Evolutionary conservation across 2,113 vertebrate genomes (phyloP), one percentile per base, ranked within the genome.

Genomic region (Pipa parva): DNA sequence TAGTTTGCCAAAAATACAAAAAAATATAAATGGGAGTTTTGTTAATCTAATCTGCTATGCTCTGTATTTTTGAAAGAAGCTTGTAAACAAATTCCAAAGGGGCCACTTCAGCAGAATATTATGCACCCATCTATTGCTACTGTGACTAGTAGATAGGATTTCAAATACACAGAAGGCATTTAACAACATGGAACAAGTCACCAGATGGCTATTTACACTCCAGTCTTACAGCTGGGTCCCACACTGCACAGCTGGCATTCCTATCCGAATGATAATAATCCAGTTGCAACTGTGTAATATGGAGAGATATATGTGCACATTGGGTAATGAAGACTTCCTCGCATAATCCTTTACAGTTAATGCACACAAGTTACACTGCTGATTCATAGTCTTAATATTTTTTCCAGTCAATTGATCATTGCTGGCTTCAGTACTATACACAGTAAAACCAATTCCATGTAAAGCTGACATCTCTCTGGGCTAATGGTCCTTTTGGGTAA

Each of bases 121-220:
- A 85, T 56, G 79, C 48, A 81, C 25, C 45, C 60, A 62, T 75
- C 36, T 75, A 77, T 82, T 83, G 76, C 69, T 72, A 78, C 79
- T 81, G 78, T 78, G 74, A 68, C 61, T 81, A 79, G 62, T 76
- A 71, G 75, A 81, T 74, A 79, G 49, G 69, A 81, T 77, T 77
- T 76, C 77, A 73, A 84, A 83, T 78, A 33, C 76, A 65, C 7
- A 55, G 70, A 59, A 81, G 77, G 79, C 80, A 80, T 78, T 76
- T 4, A 78, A 74, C 75, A 76, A 84, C 57, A 69, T 72, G 79
- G 65, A 83, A 73, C 75, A 68, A 78, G 71, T 71, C 63, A 73
- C 72, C 76, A 80, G 75, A 80, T 78, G 76, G 78, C 73, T 79
- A 74, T 76, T 52, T 54, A 55, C 26, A 72, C 72, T 69, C 74